phyloP scores from a whole-genome alignment of 1,140 invertebrate genomes.

The Penaeus indicus region DNA sequence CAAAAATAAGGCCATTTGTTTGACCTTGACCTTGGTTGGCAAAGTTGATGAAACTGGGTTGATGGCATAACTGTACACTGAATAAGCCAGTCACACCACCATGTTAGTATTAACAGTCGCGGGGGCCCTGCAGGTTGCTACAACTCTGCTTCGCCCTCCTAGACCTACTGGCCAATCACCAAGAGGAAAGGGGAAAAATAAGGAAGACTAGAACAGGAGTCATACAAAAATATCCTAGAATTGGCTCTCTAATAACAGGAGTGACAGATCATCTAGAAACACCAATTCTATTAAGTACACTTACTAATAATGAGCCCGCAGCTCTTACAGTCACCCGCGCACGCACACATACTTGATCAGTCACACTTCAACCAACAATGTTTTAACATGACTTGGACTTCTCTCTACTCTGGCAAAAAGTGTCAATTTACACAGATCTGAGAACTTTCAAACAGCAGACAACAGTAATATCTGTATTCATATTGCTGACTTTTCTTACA shows the following conservation, averaged over 20 bases:
- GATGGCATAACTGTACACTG: not conserved
- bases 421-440: slow-evolving; percentile 38
- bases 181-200: slow-evolving; percentile 35
- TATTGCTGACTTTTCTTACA: too few species aligned
- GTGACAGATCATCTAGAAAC: slow-evolving; percentile 50
- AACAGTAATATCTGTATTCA: too few species aligned
- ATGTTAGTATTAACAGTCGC: not conserved
- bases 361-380: slow-evolving; percentile 31
- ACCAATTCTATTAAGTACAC: slow-evolving; percentile 63
- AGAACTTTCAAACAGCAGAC: slow-evolving; percentile 37
- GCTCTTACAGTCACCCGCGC: slow-evolving; percentile 16
- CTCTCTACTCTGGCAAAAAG: slow-evolving; percentile 47
- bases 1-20: slow-evolving; percentile 42
- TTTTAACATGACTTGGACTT: slow-evolving; percentile 17
- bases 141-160: slow-evolving; percentile 22
- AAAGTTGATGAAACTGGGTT: not conserved
- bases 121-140: not conserved
- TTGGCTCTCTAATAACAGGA: slow-evolving; percentile 52
- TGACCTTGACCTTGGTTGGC: slow-evolving; percentile 30
- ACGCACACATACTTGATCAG: too few species aligned
- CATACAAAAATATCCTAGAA: slow-evolving; percentile 61
- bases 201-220: slow-evolving; percentile 62
- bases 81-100: not conserved
- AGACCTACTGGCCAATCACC: slow-evolving; percentile 44
- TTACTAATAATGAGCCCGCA: slow-evolving; percentile 56